phyloP scores from a whole-genome alignment of 1,140 invertebrate genomes.

The Drosophila santomea region DNA sequence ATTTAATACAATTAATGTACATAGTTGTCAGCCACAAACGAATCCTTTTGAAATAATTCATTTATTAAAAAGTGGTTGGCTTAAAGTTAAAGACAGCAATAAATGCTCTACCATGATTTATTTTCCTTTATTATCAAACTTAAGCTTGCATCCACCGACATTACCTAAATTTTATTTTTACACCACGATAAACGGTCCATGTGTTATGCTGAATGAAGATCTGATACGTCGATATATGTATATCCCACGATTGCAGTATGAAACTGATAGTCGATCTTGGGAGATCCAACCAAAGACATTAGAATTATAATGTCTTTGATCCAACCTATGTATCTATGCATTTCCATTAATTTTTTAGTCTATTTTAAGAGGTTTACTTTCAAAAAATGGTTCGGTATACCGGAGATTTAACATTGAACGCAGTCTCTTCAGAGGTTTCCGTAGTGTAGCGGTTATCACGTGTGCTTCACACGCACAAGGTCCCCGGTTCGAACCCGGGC shows the following conservation, averaged over 20 bases:
- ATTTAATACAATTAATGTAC: constrained; percentile 20
- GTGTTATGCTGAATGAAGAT: too few species aligned
- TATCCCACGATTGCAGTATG: too few species aligned
- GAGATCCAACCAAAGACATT: too few species aligned
- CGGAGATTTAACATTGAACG: neutral
- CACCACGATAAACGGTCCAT: too few species aligned
- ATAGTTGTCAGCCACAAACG: neutral
- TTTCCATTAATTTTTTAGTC: too few species aligned
- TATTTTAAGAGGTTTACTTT: neutral
- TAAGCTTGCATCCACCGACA: too few species aligned
- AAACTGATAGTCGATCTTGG: too few species aligned
- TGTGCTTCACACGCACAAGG: constrained; percentile 89
- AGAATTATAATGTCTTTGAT: too few species aligned
- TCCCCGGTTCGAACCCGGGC: constrained; percentile 83
- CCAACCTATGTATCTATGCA: too few species aligned
- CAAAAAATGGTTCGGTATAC: neutral
- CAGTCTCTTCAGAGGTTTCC: neutral
- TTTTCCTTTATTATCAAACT: neutral
- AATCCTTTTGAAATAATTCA: constrained; percentile 6
- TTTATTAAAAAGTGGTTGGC: neutral
- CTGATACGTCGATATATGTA: too few species aligned
- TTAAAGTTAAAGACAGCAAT: neutral
- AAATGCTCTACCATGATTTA: neutral
- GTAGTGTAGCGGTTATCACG: constrained; percentile 86
- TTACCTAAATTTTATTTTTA: too few species aligned